A percentile compares a stretch with the other conserved stretches of the same genome.
These are phyloP conservation scores for Hypothenemus hampei DNA, from an alignment of 1,140 invertebrate species.

Conservation along the genomic window DNA sequence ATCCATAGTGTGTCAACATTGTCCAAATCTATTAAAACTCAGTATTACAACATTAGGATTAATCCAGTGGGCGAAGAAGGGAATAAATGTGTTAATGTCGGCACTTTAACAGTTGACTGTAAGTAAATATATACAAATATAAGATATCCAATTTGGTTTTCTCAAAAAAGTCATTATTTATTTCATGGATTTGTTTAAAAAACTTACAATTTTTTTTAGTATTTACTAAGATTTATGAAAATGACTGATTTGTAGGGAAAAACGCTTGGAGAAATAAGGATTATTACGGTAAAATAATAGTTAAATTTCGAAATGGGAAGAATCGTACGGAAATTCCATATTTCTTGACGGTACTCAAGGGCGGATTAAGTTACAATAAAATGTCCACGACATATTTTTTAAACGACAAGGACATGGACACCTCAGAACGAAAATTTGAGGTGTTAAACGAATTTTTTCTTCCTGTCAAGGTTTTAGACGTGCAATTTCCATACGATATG, in stretches of 20 bases:
- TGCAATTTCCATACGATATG: slow-evolving; percentile 59
- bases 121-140: slow-evolving; percentile 44
- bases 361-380: slow-evolving; percentile 53
- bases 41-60: slow-evolving; percentile 59
- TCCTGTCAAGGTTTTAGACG: slow-evolving; percentile 64
- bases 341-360: slow-evolving; percentile 52
- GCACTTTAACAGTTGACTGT: slow-evolving; percentile 73
- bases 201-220: not conserved
- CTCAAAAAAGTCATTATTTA: not conserved
- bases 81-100: slow-evolving; percentile 54
- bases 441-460: slow-evolving; percentile 68
- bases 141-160: not conserved
- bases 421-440: slow-evolving; percentile 51
- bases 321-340: slow-evolving; percentile 55
- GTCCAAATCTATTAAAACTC: slow-evolving; percentile 56
- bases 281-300: slow-evolving; percentile 61
- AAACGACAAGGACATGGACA: slow-evolving; percentile 46
- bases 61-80: slow-evolving; percentile 55
- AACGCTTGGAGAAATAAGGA: slow-evolving; percentile 52
- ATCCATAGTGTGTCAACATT: slow-evolving; percentile 56
- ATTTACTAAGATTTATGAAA: no score
- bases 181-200: not conserved
- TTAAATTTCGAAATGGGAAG: slow-evolving; percentile 63
- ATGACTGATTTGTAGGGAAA: slow-evolving; percentile 57
- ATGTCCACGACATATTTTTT: slow-evolving; percentile 54